Conservation (phyloP, 1,140 invertebrate species). For the Acromyrmex charruanus region DNA sequence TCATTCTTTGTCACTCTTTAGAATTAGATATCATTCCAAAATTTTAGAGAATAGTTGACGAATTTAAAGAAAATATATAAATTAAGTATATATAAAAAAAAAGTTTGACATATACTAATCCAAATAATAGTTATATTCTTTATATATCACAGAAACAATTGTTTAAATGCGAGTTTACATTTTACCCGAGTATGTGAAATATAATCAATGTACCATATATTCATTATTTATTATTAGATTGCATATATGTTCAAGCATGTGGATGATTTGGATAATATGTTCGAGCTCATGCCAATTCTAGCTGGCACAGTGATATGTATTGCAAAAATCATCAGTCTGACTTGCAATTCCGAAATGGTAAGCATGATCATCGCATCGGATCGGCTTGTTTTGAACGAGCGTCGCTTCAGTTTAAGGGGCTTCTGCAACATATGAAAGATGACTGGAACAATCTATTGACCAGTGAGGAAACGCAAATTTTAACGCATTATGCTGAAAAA, state of each 20-base stretch:
- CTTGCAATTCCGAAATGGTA: conserved; percentile 12
- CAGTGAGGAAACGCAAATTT: conserved; percentile 24
- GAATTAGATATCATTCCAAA: too few species aligned
- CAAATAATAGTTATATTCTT: background rate
- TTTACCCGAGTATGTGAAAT: background rate
- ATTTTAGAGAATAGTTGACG: background rate
- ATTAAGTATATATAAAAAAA: background rate
- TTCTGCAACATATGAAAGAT: conserved; percentile 12
- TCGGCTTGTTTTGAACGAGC: background rate
- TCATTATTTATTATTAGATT: conserved; percentile 21
- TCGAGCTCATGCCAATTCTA: conserved; percentile 16
- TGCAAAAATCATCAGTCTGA: background rate
- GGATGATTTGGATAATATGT: background rate
- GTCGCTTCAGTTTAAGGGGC: conserved; percentile 24
- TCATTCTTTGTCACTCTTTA: too few species aligned
- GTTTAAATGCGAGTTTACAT: background rate
- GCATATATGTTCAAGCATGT: background rate
- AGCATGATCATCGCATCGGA: background rate
- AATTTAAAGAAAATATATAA: background rate
- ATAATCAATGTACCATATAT: background rate
- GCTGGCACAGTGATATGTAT: conserved; percentile 8
- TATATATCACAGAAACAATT: background rate
- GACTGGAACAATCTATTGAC: conserved; percentile 15
- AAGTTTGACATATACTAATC: background rate
- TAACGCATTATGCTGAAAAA: conserved; percentile 1